Base-by-base conservation (phyloP, 92 coral and sea anemone genomes). In the Ricordea florida region DNA sequence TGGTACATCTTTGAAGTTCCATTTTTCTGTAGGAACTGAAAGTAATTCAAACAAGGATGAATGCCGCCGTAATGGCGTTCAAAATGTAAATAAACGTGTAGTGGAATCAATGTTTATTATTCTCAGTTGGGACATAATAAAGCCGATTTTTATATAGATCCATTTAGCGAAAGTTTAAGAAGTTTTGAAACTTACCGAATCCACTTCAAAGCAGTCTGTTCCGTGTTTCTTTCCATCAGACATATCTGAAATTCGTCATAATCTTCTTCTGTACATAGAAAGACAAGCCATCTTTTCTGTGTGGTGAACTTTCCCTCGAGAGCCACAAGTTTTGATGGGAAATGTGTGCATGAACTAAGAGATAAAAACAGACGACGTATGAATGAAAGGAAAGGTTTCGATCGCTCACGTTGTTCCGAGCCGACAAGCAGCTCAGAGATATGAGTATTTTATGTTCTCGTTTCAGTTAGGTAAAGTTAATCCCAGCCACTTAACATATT, bases 181-280 rank as follows among this genome's bases (percentile, higher is more conserved):
- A 80, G 60, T 17, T 72, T 76, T 66, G 3, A 32, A 41, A 92
- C 98, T 92, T 67, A 94, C 98, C 85, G 97, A 82, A 30, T 78
- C 87, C 10, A 94, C 97, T 43, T 88, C 93, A 67, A 94, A 94
- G 45, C 97, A 87, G 21, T 92, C 96, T 4, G 97, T 89, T 0
- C 98, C 98, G 45, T 89, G 89, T 40, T 61, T 18, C 32, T 47
- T 72, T 32, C 85, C 69, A 62, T 67, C 55, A 62, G 63, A 67
- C 96, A 90, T 84, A 32, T 76, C 79, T 66, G 48, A 49, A 21
- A 2, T 37, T 9, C 50, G 16, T 14, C 34, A 42, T 45, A 28
- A 40, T 55, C 63, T 24, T 20, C 56, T 35, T 2, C 34, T 57
- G 45, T 1, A 70, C 14, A 28, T 51, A 70, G 40, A 65, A 53